Evolutionary conservation across 2,888 invertebrate species (phyloP).

Genomic region (Neoascia interrupta): DNA sequence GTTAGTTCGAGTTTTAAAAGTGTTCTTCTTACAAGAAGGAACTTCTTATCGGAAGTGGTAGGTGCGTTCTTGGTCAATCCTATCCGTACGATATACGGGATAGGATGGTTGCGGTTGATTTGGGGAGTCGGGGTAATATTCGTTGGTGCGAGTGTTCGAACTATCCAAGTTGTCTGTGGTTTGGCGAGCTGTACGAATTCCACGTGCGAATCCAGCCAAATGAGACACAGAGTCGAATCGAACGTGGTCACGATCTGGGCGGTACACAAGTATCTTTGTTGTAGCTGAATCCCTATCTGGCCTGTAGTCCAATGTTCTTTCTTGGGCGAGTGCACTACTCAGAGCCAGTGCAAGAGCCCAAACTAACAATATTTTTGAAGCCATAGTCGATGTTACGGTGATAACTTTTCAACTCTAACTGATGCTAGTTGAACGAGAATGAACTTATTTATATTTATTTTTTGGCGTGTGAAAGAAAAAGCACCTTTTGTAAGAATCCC

Average conservation of each 20-base stretch:
- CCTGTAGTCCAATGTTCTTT: slow-evolving; percentile 20
- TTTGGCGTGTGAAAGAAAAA: too few species aligned
- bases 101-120: slow-evolving; percentile 16
- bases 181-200: neutral
- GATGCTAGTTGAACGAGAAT: neutral
- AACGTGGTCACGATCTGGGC: slow-evolving; percentile 21
- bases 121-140: slow-evolving; percentile 18
- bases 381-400: slow-evolving; percentile 10
- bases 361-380: slow-evolving; percentile 24
- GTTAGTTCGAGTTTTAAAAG: slow-evolving; percentile 38
- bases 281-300: slow-evolving; percentile 16
- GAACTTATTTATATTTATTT: slow-evolving; percentile 33
- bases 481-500: too few species aligned
- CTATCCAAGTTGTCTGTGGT: slow-evolving; percentile 13
- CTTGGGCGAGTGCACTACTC: slow-evolving; percentile 11
- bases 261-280: slow-evolving; percentile 20
- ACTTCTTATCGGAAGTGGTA: neutral
- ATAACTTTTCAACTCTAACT: slow-evolving; percentile 8
- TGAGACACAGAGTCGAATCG: too few species aligned
- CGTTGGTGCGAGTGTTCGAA: slow-evolving; percentile 10
- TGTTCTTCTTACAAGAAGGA: too few species aligned
- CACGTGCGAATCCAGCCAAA: neutral
- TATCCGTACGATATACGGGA: slow-evolving; percentile 13
- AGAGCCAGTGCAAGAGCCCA: slow-evolving; percentile 22
- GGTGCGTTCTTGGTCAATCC: slow-evolving; percentile 2